phyloP scores from a whole-genome alignment of 2,113 vertebrate species.

The cattle (Bos taurus) region ARS-UCD2.0 NC_037336.1:74967001-74967500 shows the following conservation, averaged over 20 bases:
- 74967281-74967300: slow-evolving; percentile 63
- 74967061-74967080: neutral
- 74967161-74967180: neutral
- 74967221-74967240: neutral
- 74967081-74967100: slow-evolving; percentile 11
- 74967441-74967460: neutral
- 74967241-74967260: slow-evolving; percentile 37
- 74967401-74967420: neutral
- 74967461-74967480: slow-evolving; percentile 7
- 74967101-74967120: neutral
- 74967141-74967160: neutral
- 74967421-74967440: slow-evolving; percentile 22
- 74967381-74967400: slow-evolving; percentile 16
- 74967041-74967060: neutral
- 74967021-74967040: neutral
- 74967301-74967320: slow-evolving; percentile 54
- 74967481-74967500: neutral
- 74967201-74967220: neutral
- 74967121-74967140: neutral
- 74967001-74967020: neutral
- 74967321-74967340: slow-evolving; percentile 51
- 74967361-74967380: slow-evolving; percentile 35
- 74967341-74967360: slow-evolving; percentile 43
- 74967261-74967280: slow-evolving; percentile 52
- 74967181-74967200: neutral